Base-by-base conservation (phyloP, 1,140 invertebrate species). In the Cecropterus lyciades region DNA sequence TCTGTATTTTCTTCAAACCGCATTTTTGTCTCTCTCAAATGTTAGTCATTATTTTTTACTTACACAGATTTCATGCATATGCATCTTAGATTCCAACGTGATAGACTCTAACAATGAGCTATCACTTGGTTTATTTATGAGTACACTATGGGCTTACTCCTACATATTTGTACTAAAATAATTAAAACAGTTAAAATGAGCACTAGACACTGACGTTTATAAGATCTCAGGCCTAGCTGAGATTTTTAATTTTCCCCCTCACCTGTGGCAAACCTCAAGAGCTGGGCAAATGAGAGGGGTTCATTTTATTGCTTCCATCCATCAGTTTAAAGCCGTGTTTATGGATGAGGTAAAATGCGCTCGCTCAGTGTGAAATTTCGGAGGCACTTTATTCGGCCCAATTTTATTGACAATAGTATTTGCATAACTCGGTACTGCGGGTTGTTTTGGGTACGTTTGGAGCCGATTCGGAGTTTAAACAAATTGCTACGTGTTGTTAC, bases 261-360 rank as follows among this genome's bases (percentile, higher is more conserved):
- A 71, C 69, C 70, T 72, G 79, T 60, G 51, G 59, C 63, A 46
- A 46, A 46, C 63, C 60, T 57, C 70, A 67, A 73, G 72, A 43
- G 70, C 33, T 43, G 66, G 55, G 56, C 55, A 68, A 74, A 74
- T 68, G 67, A 72, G 60, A 63, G 70, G 56, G 52, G 56, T 51
- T 20, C 64, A 56, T 73, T 80, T 83, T 77, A 83, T 80, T 72
- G 70, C 69, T 69, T 60, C 60, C 75, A 79, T 77, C 75, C 73
- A 78, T 84, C 73, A 76, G 65, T 57, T 73, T 70, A 71, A 70
- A 62, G 52, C 30, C 49, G 40, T 76, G 73, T 76, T 78, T 76
- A 75, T 75, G 73, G 64, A 65, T 68, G 72, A 73, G 52, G 70
- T 67, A 46, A 49, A 37, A 63, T 13, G 45, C 69, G 62, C 51